Conservation (phyloP, 23 tunicate species). For the Ciona savignyi region DNA sequence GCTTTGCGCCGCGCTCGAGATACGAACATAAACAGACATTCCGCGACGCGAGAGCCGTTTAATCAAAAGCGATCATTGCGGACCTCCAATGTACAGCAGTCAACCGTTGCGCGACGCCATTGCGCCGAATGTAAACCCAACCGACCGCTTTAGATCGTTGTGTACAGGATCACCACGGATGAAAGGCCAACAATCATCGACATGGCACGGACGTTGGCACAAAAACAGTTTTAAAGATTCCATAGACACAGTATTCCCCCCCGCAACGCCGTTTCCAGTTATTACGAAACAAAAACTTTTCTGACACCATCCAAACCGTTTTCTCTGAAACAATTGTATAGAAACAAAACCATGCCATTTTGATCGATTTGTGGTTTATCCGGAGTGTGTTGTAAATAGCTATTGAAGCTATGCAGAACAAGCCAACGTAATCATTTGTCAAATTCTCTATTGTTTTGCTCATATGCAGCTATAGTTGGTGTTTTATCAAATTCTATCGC, state of each 20-base stretch:
- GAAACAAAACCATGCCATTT: neutral
- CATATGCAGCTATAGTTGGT: neutral
- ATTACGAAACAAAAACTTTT: too few relatives aligned
- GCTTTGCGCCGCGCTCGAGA: neutral
- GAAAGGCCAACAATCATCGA: conserved; percentile 2
- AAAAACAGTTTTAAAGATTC: too few relatives aligned
- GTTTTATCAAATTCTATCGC: too few relatives aligned
- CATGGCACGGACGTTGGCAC: conserved; percentile 19
- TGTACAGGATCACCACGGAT: conserved; percentile 18
- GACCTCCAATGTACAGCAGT: neutral
- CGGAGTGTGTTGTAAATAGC: neutral
- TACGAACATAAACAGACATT: neutral
- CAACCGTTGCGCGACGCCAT: conserved; percentile 5
- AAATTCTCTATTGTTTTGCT: neutral
- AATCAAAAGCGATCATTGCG: conserved; percentile 4
- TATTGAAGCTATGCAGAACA: neutral
- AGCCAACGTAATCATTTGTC: neutral
- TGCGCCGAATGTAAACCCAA: conserved; percentile 12
- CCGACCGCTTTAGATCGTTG: neutral
- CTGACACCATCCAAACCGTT: too few relatives aligned
- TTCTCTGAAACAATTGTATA: too few relatives aligned
- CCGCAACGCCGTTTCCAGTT: too few relatives aligned
- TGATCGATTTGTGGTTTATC: neutral
- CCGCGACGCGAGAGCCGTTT: neutral
- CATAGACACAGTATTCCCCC: too few relatives aligned